Conservation (phyloP, 2,888 invertebrate genomes). For the Cantharis flavilabris region DNA sequence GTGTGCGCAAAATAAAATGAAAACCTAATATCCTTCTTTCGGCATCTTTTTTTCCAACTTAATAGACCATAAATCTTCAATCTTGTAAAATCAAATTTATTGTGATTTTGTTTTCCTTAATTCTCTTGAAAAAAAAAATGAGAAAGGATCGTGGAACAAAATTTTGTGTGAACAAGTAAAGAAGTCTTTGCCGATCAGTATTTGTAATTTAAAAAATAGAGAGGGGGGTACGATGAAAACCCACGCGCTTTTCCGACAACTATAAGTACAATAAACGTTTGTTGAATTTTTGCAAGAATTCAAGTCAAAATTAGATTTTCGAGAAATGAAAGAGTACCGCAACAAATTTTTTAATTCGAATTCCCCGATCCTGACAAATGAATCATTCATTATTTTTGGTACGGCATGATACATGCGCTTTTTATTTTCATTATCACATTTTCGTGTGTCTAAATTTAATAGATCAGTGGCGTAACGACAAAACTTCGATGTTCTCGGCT, state of each 20-base stretch:
- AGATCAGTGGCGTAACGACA: not conserved
- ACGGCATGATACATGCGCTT: not conserved
- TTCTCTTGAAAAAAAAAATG: no score
- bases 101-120: not conserved
- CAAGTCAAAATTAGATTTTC: not conserved
- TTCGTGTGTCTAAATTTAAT: not conserved
- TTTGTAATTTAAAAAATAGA: not conserved
- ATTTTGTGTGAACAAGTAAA: not conserved
- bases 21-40: not conserved
- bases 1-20: slow-evolving; percentile 9
- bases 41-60: not conserved
- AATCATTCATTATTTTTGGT: not conserved
- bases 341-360: not conserved
- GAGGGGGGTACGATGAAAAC: no score
- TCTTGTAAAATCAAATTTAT: not conserved
- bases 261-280: not conserved
- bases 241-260: not conserved
- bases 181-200: not conserved
- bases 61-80: not conserved
- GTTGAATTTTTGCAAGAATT: not conserved
- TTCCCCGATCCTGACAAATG: not conserved
- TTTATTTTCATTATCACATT: not conserved
- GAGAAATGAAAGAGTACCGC: not conserved
- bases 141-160: not conserved
- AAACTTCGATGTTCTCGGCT: not conserved